These are phyloP conservation scores for Xanthia togata DNA, from an alignment of 2,888 invertebrate species.

Conservation along the genomic window DNA sequence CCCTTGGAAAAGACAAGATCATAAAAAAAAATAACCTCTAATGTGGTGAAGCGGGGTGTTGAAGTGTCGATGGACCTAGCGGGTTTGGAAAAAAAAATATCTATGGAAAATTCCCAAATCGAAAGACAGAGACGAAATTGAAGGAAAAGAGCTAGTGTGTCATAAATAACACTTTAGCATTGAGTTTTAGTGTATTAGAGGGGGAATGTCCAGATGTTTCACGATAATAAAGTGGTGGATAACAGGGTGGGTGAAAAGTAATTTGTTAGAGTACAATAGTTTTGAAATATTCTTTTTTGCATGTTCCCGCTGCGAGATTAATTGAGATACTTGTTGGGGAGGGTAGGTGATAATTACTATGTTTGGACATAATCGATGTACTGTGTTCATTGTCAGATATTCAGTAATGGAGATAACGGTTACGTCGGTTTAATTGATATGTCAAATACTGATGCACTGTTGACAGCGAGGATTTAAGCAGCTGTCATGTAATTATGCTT, in stretches of 20 bases:
- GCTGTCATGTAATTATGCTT: too few relatives aligned
- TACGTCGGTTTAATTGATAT: conserved; percentile 17
- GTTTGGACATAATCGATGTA: neutral
- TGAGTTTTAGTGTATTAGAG: conserved; percentile 58
- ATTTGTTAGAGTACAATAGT: conserved; percentile 66
- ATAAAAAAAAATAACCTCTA: neutral
- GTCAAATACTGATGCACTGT: conserved; percentile 8
- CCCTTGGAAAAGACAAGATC: neutral
- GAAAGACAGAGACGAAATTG: neutral
- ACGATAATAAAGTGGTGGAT: conserved; percentile 59
- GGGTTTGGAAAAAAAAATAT: neutral
- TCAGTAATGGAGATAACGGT: neutral
- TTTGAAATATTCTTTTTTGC: conserved; percentile 52
- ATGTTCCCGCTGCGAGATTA: conserved; percentile 55
- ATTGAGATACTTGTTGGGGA: conserved; percentile 33
- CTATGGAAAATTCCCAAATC: neutral
- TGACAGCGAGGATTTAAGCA: conserved; percentile 7
- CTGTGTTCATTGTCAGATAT: neutral
- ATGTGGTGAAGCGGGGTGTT: neutral
- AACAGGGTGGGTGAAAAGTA: conserved; percentile 53
- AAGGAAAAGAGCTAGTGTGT: conserved; percentile 53
- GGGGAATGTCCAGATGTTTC: conserved; percentile 66
- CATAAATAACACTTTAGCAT: conserved; percentile 75
- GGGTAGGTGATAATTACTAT: conserved; percentile 5
- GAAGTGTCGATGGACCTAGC: neutral